Base-by-base conservation (phyloP, 35 echinoderm and acorn worm genomes). In the Nesometra sesokonis region DNA sequence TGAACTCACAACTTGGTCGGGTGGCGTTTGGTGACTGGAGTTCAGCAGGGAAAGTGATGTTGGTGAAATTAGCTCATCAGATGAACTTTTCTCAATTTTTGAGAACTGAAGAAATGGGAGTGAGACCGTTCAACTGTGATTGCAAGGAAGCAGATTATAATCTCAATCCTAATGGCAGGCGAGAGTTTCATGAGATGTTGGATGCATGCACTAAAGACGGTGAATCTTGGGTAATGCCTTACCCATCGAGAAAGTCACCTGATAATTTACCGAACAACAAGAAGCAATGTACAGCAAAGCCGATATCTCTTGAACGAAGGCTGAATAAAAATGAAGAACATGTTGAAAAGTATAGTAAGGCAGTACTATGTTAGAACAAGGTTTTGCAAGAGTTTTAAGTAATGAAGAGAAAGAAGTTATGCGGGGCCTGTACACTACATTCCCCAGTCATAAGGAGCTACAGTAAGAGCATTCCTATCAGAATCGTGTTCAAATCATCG, bases 341-440 rank as follows among this genome's bases (percentile, higher is more conserved):
- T 46, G 43, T 33, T 36, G 33, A 77, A 47, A 11, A 19, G 9
- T 86, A 86, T 43, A 46, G 34, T 67, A 46, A 76, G 0, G 36
- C 39, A 30, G 32, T 21, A 46, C 31, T 5, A 67, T 86, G 84
- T 38, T 32, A n/a, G 84, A 86, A 46, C 13, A 34, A 36, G 43
- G 57, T 29, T 86, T 86, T 34, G 13, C 84, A 30, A 86, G 84
- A 77, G 67, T 47, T 31, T 23, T 86, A 57, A 76, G 5, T 29
- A 77, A 86, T 21, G 17, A 86, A 77, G 19, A 34, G 34, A 11
- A 80, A 29, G 8, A 0, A 30, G 52, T 17, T 89, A 89, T 37
- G 35, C 17, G 33, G 88, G 88, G n/a, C 88, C 52, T 17, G 52
- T 83, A 11, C 81, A 89, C 37, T 89, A 89, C 46, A 84, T 89